Evolutionary conservation across 2,113 vertebrate species (phyloP).

Genomic region (Oreochromis tanganicae): DNA sequence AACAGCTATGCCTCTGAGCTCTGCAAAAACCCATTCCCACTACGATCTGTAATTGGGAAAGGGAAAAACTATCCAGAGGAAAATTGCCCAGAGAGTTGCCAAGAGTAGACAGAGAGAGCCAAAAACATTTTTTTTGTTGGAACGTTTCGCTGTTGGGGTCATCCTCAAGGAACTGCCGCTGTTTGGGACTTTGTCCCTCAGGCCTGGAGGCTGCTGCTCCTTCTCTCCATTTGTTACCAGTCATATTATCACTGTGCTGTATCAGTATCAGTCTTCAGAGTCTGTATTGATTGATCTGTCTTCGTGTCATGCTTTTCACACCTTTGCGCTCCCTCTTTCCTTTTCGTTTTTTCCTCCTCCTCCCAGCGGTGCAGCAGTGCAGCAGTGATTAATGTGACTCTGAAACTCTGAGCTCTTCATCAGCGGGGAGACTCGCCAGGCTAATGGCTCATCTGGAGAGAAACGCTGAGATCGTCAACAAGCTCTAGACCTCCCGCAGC

Average conservation of each 20-base stretch:
- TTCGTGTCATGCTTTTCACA: not conserved
- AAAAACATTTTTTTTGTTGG: not conserved
- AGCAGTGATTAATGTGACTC: conserved; percentile 55
- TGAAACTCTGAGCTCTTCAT: conserved; percentile 56
- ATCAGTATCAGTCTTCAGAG: not conserved
- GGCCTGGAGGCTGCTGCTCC: not conserved
- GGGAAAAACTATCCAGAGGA: not conserved
- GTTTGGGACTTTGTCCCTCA: not conserved
- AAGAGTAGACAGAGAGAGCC: not conserved
- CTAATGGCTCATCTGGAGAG: conserved; percentile 58
- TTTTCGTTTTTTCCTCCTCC: not conserved
- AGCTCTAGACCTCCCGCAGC: conserved; percentile 6
- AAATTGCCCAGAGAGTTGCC: not conserved
- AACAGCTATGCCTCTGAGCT: not conserved
- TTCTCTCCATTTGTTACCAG: not conserved
- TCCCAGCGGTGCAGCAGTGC: not conserved
- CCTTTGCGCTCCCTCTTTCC: not conserved
- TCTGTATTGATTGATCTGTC: not conserved
- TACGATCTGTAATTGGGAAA: not conserved
- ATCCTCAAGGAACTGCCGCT: fast-evolving
- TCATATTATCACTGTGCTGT: not conserved
- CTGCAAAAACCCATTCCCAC: not conserved
- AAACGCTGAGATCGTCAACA: conserved; percentile 35
- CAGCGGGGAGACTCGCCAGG: conserved; percentile 10
- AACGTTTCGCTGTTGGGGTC: not conserved